A percentile compares a stretch with the other conserved stretches of the same genome.
Conservation (phyloP, 2,797 vertebrate genomes). For the Ptychobarbus kaznakovi region DNA sequence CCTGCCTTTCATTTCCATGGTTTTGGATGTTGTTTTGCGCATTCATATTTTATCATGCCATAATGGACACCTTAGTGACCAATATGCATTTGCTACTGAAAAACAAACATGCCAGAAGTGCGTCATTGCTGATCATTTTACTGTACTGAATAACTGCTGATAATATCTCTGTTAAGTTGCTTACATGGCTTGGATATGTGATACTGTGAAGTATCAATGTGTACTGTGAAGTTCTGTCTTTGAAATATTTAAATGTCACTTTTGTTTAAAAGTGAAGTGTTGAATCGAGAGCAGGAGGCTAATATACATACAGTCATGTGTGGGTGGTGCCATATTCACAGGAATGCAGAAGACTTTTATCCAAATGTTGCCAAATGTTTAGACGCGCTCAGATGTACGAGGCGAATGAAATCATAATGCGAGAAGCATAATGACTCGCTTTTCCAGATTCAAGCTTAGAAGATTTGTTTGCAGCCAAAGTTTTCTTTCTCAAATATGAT, state of each 20-base stretch:
- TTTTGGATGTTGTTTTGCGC: slow-evolving; percentile 67
- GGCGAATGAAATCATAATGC: neutral
- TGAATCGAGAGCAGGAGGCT: slow-evolving; percentile 60
- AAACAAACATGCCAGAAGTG: slow-evolving; percentile 51
- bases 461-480: slow-evolving; percentile 53
- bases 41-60: slow-evolving; percentile 58
- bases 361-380: slow-evolving; percentile 48
- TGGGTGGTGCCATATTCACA: slow-evolving; percentile 41
- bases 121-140: slow-evolving; percentile 57
- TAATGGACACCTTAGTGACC: slow-evolving; percentile 34
- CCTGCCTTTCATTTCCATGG: slow-evolving; percentile 60
- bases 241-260: slow-evolving; percentile 45
- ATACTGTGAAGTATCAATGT: slow-evolving; percentile 50
- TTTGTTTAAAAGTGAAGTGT: slow-evolving; percentile 31
- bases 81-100: slow-evolving; percentile 54
- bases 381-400: neutral
- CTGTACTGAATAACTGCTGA: slow-evolving; percentile 52
- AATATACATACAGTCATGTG: slow-evolving; percentile 43
- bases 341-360: slow-evolving; percentile 41
- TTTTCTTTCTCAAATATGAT: slow-evolving; percentile 32
- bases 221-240: slow-evolving; percentile 50
- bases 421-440: neutral
- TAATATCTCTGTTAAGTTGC: slow-evolving; percentile 13
- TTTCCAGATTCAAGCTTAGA: slow-evolving; percentile 30
- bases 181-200: slow-evolving; percentile 34